Percentiles rank a stretch among this genome's conserved stretches.
phyloP scores from a whole-genome alignment of 2,113 vertebrate species.

The Connochaetes taurinus region DNA sequence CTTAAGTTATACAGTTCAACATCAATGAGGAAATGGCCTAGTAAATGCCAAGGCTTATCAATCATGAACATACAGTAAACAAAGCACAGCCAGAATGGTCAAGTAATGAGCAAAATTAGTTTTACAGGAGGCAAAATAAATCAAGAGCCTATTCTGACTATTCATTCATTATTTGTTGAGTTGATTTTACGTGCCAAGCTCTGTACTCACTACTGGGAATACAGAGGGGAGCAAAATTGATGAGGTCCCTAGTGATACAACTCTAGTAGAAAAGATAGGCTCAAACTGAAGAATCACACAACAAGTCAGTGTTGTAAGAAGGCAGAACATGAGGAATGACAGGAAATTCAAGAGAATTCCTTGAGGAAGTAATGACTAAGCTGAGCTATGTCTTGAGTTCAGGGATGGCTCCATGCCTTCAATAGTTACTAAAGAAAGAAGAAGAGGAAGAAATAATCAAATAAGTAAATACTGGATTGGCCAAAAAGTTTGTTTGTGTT shows the following conservation, averaged over 20 bases:
- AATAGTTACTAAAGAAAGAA: not conserved
- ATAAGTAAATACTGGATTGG: not conserved
- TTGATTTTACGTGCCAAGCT: not conserved
- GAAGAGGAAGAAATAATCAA: not conserved
- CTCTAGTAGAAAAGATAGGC: not conserved
- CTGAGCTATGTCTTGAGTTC: not conserved
- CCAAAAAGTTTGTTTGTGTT: not conserved
- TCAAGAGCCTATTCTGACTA: not conserved
- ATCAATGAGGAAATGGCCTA: not conserved
- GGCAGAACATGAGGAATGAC: not conserved
- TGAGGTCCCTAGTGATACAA: not conserved
- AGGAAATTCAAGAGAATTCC: not conserved
- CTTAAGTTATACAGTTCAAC: not conserved
- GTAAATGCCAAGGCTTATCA: not conserved
- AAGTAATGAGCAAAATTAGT: not conserved
- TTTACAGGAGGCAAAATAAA: slow-evolving; percentile 1
- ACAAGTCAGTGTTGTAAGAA: not conserved
- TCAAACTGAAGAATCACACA: not conserved
- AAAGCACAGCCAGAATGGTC: not conserved
- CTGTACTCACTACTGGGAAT: not conserved
- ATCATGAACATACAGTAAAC: not conserved
- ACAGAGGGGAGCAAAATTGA: not conserved
- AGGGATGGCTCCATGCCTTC: too few relatives aligned
- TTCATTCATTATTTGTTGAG: slow-evolving; percentile 3
- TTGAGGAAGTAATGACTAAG: not conserved